These are phyloP conservation scores for Holothuria leucospilota DNA, from an alignment of 53 echinoderm and acorn worm genomes.

Conservation along the genomic window DNA sequence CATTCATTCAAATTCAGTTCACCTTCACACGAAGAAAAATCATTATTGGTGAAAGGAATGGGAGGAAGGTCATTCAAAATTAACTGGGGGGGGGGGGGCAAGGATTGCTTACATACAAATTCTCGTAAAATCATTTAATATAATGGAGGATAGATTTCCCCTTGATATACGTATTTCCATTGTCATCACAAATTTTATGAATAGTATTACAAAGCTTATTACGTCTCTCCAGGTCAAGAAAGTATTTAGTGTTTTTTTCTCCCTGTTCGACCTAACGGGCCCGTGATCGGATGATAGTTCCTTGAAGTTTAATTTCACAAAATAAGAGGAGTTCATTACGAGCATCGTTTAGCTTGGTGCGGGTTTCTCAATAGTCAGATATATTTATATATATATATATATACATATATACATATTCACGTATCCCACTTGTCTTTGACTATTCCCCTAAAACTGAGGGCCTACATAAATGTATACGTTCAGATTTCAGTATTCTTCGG, in stretches of 20 bases:
- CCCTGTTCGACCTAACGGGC: slow-evolving; percentile 20
- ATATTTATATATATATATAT: too few relatives aligned
- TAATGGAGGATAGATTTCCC: neutral
- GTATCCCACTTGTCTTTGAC: too few relatives aligned
- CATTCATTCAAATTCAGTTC: too few relatives aligned
- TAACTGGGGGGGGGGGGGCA: neutral
- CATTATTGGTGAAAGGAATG: neutral
- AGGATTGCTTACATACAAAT: neutral
- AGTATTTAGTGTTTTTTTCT: slow-evolving; percentile 26
- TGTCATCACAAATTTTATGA: neutral
- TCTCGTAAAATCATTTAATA: neutral
- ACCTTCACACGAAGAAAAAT: too few relatives aligned
- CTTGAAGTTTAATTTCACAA: too few relatives aligned
- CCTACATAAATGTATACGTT: too few relatives aligned
- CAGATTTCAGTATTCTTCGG: too few relatives aligned
- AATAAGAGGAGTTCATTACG: too few relatives aligned
- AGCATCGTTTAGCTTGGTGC: neutral
- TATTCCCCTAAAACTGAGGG: too few relatives aligned
- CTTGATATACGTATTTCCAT: neutral
- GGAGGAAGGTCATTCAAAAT: neutral
- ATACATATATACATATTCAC: too few relatives aligned
- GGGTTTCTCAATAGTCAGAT: neutral
- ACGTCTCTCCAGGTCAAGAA: neutral
- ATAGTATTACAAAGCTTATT: slow-evolving; percentile 16
- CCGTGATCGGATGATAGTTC: slow-evolving; percentile 16